Conservation (phyloP, 2,113 vertebrate species). For the Dipodomys ordii region DNA sequence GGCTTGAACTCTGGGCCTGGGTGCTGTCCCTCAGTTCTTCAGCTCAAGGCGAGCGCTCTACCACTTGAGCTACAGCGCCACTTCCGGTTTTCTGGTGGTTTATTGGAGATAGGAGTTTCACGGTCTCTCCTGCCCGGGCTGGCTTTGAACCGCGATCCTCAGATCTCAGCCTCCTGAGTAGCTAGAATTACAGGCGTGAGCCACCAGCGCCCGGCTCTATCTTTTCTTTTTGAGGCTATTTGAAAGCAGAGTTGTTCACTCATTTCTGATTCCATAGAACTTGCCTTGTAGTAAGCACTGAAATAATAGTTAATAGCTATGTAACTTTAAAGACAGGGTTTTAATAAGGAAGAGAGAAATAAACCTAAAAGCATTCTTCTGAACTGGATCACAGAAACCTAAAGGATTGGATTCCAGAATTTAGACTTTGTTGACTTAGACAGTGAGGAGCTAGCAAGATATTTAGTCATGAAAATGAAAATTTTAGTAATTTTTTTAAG, state of each 20-base stretch:
- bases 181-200: no score
- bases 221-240: slow-evolving; percentile 6
- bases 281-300: neutral
- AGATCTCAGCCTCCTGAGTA: no score
- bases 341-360: slow-evolving; percentile 45
- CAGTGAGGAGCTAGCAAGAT: neutral
- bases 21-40: no score
- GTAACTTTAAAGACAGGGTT: neutral
- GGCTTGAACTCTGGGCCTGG: no score
- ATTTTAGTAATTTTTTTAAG: slow-evolving; percentile 2
- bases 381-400: neutral
- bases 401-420: neutral
- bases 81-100: no score
- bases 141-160: no score
- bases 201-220: no score
- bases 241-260: neutral
- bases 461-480: slow-evolving; percentile 38
- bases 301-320: slow-evolving; percentile 27
- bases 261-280: neutral
- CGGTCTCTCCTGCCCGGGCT: no score
- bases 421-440: slow-evolving; percentile 27
- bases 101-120: no score
- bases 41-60: no score
- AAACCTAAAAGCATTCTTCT: neutral
- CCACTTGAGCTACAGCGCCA: no score